Conservation (phyloP, 1,140 invertebrate genomes). For the Drosophila quadrilineata region DNA sequence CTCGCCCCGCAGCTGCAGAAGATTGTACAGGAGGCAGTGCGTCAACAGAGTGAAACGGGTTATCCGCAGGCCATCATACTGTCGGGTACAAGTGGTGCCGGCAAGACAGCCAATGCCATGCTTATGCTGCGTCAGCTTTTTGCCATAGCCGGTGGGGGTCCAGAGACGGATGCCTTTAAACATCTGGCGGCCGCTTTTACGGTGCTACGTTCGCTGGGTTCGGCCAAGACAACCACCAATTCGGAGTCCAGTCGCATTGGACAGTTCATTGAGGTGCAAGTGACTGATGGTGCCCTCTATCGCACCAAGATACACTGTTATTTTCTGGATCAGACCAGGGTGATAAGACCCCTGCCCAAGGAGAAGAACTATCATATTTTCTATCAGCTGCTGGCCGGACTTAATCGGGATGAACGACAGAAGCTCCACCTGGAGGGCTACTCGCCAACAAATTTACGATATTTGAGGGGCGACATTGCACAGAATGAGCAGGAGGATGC, state of each 20-base stretch:
- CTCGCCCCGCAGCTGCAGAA: constrained; percentile 89
- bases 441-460: constrained; percentile 89
- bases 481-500: constrained; percentile 91
- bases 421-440: constrained; percentile 93
- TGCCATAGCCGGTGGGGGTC: constrained; percentile 95
- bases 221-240: constrained; percentile 94
- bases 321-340: constrained; percentile 94
- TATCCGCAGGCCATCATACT: constrained; percentile 97
- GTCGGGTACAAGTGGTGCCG: constrained; percentile 95
- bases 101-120: constrained; percentile 97
- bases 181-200: constrained; percentile 97
- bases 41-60: constrained; percentile 95
- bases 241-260: constrained; percentile 97
- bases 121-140: constrained; percentile 93
- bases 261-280: constrained; percentile 97
- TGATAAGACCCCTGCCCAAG: constrained; percentile 90
- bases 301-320: constrained; percentile 98
- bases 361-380: constrained; percentile 99
- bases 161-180: constrained; percentile 98
- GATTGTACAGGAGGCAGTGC: constrained; percentile 94
- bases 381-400: constrained; percentile 96
- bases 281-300: constrained; percentile 96
- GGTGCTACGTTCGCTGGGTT: constrained; percentile 93
- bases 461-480: constrained; percentile 88
- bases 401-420: constrained; percentile 92